Conservation (phyloP, 2,113 vertebrate genomes). For the Ciconia maguari region DNA sequence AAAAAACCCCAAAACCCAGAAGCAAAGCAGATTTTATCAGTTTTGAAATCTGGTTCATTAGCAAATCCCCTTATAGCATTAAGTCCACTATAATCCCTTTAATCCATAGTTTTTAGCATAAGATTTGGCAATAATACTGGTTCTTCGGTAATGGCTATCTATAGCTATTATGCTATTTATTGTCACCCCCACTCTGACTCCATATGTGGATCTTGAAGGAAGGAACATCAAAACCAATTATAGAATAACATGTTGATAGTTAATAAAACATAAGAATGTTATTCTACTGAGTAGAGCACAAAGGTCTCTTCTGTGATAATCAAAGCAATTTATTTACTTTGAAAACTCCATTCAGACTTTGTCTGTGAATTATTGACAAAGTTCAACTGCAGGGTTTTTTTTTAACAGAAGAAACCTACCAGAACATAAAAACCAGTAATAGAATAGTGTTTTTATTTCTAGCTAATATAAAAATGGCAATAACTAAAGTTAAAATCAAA, state of each 20-base stretch:
- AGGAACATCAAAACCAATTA: neutral
- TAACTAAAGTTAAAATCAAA: constrained; percentile 22
- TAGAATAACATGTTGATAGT: neutral
- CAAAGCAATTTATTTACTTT: neutral
- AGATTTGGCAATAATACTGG: neutral
- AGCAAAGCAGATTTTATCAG: neutral
- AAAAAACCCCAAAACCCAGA: neutral
- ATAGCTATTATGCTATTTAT: neutral
- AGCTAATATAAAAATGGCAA: neutral
- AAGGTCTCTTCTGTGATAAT: neutral
- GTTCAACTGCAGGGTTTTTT: neutral
- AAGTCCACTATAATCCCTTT: neutral
- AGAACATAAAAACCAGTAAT: neutral
- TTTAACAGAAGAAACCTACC: neutral
- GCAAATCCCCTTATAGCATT: neutral
- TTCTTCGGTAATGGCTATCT: neutral
- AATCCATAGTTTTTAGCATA: neutral
- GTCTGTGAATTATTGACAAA: neutral
- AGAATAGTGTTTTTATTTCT: neutral
- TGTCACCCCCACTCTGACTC: neutral
- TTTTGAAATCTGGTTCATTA: neutral
- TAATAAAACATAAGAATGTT: neutral
- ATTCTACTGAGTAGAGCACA: neutral
- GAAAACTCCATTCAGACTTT: neutral
- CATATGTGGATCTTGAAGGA: neutral